Evolutionary conservation across 2,113 vertebrate species (phyloP), one percentile per base, ranked within the genome.

Genomic region (Sorex fumeus): DNA sequence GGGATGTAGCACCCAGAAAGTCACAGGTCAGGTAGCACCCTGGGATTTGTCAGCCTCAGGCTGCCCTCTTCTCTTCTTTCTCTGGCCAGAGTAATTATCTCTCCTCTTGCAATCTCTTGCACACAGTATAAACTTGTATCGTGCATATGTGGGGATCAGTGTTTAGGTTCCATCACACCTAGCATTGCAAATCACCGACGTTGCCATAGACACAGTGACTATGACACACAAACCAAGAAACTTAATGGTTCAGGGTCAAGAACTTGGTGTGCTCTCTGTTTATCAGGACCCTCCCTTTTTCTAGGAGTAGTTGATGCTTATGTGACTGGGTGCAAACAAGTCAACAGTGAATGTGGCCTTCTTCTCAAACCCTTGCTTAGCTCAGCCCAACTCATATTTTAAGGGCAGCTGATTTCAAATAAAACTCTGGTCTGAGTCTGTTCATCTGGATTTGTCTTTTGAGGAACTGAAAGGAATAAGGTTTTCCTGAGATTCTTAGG

Each of bases 381-480:
- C 5, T 1, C 6, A 76, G 16, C 34, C 11, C 12, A 72, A 10
- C 60, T 3, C 8, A 28, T 3, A 27, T 2, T 67, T 62, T 9
- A 27, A 90, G 25, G 15, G 43, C 66, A 87, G 75, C 67, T 77
- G 27, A 83, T 32, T 30, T 71, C 25, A 93, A 75, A 43, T 72
- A 78, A 21, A 27, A 67, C 69, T 47, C 36, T 84, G 84, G 66
- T n/a, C 28, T 57, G 53, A 40, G 21, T 72, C 47, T 75, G 10
- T 13, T 85, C 70, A 28, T 74, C 34, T 60, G 91, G 21, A 43
- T 93, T 77, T 70, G 53, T 75, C 43, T 84, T 45, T 78, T 25
- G 87, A 91, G 84, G 84, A 94, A 91, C 8, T n/a, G 27, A 94
- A 62, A 89, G 82, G 43, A 84, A 34, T 19, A 57, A 89, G n/a